Conservation (phyloP, 2,888 invertebrate genomes). For the Cacoxenus indagator region DNA sequence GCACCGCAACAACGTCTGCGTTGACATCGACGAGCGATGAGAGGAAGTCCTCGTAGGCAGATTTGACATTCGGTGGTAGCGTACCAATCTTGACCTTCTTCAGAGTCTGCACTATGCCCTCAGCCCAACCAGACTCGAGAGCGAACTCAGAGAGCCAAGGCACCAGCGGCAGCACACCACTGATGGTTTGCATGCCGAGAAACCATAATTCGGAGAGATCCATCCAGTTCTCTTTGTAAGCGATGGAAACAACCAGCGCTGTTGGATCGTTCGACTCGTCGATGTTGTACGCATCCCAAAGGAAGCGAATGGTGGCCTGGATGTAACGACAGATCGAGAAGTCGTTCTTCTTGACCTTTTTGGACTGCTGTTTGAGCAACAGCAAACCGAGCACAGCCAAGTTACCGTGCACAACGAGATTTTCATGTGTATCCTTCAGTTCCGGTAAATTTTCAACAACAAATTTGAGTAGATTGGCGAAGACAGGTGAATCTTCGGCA, state of each 20-base stretch:
- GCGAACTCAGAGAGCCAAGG: constrained; percentile 93
- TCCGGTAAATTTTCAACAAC: constrained; percentile 88
- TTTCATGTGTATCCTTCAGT: constrained; percentile 85
- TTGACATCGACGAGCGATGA: constrained; percentile 88
- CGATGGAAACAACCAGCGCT: constrained; percentile 85
- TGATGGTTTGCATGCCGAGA: constrained; percentile 93
- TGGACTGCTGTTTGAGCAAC: constrained; percentile 85
- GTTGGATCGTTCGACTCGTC: constrained; percentile 89
- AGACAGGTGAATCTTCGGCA: constrained; percentile 83
- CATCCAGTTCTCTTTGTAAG: constrained; percentile 90
- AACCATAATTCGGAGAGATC: constrained; percentile 94
- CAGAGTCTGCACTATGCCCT: constrained; percentile 86
- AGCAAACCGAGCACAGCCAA: constrained; percentile 86
- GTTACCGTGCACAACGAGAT: constrained; percentile 88
- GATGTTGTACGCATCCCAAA: constrained; percentile 93
- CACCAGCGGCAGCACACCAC: constrained; percentile 82
- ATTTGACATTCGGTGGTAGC: constrained; percentile 86
- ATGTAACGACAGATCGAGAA: constrained; percentile 91
- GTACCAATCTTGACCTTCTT: constrained; percentile 87
- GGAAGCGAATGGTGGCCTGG: constrained; percentile 88
- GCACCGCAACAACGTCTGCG: constrained; percentile 78
- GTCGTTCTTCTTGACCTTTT: constrained; percentile 87
- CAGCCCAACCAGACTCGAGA: constrained; percentile 94
- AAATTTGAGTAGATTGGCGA: constrained; percentile 86
- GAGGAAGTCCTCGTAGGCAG: constrained; percentile 91